phyloP scores from a whole-genome alignment of 2,113 vertebrate species.

The Boulengeromyrus knoepffleri region DNA sequence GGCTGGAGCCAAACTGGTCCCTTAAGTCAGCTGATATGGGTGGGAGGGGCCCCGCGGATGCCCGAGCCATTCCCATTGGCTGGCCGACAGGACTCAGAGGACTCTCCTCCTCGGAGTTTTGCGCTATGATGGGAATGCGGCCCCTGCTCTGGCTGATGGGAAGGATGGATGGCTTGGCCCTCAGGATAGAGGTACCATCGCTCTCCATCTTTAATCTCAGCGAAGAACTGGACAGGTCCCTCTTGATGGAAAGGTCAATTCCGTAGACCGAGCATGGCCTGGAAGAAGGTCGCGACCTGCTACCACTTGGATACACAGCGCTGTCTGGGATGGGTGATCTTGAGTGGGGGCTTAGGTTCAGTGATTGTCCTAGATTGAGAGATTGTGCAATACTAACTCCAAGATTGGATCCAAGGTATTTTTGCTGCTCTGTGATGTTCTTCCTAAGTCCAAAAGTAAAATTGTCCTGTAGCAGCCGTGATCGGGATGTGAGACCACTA shows the following conservation, averaged over 20 bases:
- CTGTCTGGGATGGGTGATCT: slow-evolving; percentile 72
- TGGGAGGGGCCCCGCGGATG: slow-evolving; percentile 89
- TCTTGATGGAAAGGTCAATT: slow-evolving; percentile 88
- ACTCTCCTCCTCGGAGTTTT: slow-evolving; percentile 98
- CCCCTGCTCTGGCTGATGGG: slow-evolving; percentile 94
- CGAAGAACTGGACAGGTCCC: slow-evolving; percentile 90
- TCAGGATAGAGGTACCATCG: slow-evolving; percentile 81
- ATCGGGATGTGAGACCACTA: slow-evolving; percentile 73
- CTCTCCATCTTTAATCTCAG: slow-evolving; percentile 85
- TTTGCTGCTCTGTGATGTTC: slow-evolving; percentile 95
- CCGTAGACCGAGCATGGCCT: slow-evolving; percentile 93
- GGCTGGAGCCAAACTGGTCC: slow-evolving; percentile 96
- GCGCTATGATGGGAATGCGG: slow-evolving; percentile 90
- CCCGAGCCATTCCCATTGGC: slow-evolving; percentile 98
- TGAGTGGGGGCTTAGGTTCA: slow-evolving; percentile 61
- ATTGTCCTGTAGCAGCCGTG: slow-evolving; percentile 90
- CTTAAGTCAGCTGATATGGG: slow-evolving; percentile 95
- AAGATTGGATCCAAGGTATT: slow-evolving; percentile 78
- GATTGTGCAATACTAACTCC: slow-evolving; percentile 77
- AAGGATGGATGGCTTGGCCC: slow-evolving; percentile 92
- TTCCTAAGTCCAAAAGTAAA: slow-evolving; percentile 93
- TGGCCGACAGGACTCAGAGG: slow-evolving; percentile 94
- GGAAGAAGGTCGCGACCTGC: slow-evolving; percentile 88
- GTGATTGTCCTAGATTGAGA: slow-evolving; percentile 69
- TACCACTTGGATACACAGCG: slow-evolving; percentile 80